phyloP scores from a whole-genome alignment of 2,113 vertebrate genomes.

The Spilogale gracilis region DNA sequence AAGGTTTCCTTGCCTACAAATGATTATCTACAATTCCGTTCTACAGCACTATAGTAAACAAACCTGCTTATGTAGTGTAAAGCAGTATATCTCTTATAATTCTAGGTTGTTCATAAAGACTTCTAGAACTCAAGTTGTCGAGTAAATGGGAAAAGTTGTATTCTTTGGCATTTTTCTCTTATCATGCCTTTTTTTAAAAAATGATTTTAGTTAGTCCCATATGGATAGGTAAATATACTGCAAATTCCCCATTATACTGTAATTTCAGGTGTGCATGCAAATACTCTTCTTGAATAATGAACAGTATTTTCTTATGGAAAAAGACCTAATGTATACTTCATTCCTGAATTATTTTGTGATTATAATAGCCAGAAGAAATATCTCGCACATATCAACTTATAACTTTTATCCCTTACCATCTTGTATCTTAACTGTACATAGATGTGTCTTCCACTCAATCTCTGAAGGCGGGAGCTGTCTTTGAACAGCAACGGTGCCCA shows the following conservation, averaged over 20 bases:
- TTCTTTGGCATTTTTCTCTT: neutral
- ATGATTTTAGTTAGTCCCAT: neutral
- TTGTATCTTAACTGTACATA: neutral
- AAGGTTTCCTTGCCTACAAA: constrained; percentile 14
- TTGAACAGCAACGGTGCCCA: neutral
- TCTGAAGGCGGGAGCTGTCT: neutral
- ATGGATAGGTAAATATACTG: neutral
- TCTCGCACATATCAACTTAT: neutral
- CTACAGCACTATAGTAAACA: neutral
- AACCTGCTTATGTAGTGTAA: neutral
- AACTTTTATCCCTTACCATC: neutral
- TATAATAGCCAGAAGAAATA: neutral
- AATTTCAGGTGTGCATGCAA: neutral
- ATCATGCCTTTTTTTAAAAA: neutral
- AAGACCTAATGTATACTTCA: neutral
- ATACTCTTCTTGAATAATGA: constrained; percentile 23
- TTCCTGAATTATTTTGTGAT: neutral
- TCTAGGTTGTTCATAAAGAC: neutral
- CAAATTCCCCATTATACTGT: neutral
- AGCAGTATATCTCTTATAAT: neutral
- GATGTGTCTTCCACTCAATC: neutral
- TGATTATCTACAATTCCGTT: neutral
- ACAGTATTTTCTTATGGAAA: constrained; percentile 15
- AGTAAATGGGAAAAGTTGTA: neutral
- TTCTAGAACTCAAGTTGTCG: neutral